Conservation (phyloP, 2,888 invertebrate genomes). For the Branchellion lobata region DNA sequence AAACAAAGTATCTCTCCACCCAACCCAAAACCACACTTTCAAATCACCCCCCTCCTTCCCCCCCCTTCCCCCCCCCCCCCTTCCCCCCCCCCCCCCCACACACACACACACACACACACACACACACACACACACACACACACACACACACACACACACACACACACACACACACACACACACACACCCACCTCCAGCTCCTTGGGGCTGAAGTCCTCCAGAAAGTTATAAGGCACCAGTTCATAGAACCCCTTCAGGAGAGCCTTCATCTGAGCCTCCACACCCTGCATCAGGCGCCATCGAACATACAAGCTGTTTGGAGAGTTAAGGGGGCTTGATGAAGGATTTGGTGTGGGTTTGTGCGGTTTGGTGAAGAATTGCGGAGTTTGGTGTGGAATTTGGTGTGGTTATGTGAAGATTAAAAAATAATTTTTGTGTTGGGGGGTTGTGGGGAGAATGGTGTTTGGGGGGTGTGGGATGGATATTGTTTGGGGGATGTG, state of each 20-base stretch:
- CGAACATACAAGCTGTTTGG: constrained; percentile 82
- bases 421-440: too few relatives aligned
- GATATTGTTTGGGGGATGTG: too few relatives aligned
- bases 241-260: constrained; percentile 77
- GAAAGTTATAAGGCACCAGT: constrained; percentile 79
- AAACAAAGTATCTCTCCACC: too few relatives aligned
- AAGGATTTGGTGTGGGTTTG: background rate
- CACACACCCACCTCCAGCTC: constrained; percentile 71
- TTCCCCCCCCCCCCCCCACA: too few relatives aligned
- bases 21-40: too few relatives aligned
- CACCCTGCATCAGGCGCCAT: constrained; percentile 92
- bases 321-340: background rate
- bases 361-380: background rate
- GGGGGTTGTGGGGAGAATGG: too few relatives aligned
- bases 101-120: too few relatives aligned
- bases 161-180: too few relatives aligned
- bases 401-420: too few relatives aligned
- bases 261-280: constrained; percentile 91
- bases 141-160: constrained; percentile 5
- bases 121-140: background rate
- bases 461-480: too few relatives aligned
- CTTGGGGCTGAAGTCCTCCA: constrained; percentile 85
- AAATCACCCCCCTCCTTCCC: too few relatives aligned
- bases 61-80: too few relatives aligned
- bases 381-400: background rate